Conservation (phyloP, 1,140 invertebrate genomes). For the Atopsyche davidsoni region DNA sequence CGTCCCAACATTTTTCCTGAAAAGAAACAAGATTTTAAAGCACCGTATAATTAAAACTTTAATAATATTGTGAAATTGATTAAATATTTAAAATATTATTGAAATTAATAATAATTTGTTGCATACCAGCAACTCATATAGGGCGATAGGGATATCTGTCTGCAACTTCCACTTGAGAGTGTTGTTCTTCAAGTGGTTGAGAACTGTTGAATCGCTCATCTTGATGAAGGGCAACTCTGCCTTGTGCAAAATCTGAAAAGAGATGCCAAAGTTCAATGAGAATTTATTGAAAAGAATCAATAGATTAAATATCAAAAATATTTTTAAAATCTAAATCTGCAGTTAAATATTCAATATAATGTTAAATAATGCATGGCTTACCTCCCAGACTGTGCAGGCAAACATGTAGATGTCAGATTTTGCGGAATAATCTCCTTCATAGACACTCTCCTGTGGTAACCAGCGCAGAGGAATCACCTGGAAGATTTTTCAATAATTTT, state of each 20-base stretch:
- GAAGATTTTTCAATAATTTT: background rate
- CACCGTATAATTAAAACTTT: conserved; percentile 6
- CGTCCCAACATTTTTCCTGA: conserved; percentile 56
- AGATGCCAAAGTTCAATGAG: too few relatives aligned
- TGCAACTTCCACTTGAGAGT: conserved; percentile 61
- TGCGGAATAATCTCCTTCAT: conserved; percentile 87
- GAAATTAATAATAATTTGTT: conserved; percentile 3
- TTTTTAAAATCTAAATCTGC: too few relatives aligned
- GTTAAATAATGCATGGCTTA: conserved; percentile 34
- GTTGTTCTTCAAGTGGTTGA: conserved; percentile 63
- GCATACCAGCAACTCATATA: conserved; percentile 58
- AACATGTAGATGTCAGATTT: conserved; percentile 94
- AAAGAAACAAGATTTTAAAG: conserved; percentile 28
- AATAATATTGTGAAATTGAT: background rate
- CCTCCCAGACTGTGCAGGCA: conserved; percentile 84
- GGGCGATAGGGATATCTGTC: conserved; percentile 54
- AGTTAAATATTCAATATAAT: too few relatives aligned
- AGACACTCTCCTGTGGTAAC: conserved; percentile 81
- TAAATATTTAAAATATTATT: conserved; percentile 11
- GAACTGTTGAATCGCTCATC: conserved; percentile 68
- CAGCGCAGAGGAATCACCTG: conserved; percentile 74
- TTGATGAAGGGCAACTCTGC: conserved; percentile 82
- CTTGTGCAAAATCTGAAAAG: conserved; percentile 64
- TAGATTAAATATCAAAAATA: too few relatives aligned
- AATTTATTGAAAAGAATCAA: too few relatives aligned